phyloP scores from a whole-genome alignment of 1,140 invertebrate genomes.

The Anthonomus grandis region DNA sequence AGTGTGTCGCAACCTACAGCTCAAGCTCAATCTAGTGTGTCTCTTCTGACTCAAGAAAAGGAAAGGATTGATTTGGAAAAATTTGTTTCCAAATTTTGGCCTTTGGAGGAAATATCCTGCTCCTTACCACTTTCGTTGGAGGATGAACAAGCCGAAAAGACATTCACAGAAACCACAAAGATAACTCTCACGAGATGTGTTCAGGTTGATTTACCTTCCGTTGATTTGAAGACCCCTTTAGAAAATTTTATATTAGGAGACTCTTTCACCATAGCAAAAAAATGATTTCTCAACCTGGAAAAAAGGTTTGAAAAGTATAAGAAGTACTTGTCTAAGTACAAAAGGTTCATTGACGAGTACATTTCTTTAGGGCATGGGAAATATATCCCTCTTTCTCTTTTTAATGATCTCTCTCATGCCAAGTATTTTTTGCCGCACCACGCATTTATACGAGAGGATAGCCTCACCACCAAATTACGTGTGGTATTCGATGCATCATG shows the following conservation, averaged over 20 bases:
- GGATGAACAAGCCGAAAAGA: slow-evolving; percentile 9
- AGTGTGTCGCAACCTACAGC: no score
- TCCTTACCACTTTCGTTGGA: background rate
- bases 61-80: background rate
- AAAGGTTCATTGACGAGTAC: slow-evolving; percentile 38
- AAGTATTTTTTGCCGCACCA: slow-evolving; percentile 30
- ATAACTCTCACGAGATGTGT: background rate
- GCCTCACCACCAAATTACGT: slow-evolving; percentile 42
- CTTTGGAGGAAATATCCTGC: slow-evolving; percentile 5
- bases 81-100: slow-evolving; percentile 17
- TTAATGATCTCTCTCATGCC: background rate
- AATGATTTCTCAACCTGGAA: slow-evolving; percentile 1
- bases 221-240: background rate
- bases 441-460: slow-evolving; percentile 34
- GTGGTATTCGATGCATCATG: slow-evolving; percentile 44
- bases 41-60: background rate
- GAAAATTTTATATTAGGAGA: slow-evolving; percentile 2
- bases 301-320: background rate
- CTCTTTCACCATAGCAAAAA: background rate
- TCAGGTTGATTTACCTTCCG: slow-evolving; percentile 13
- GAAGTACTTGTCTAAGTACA: slow-evolving; percentile 15
- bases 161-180: background rate
- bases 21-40: no score
- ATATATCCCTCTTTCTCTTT: slow-evolving; percentile 20
- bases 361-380: slow-evolving; percentile 34